Evolutionary conservation across 2,797 vertebrate species (phyloP), one percentile per base, ranked within the genome.

Genomic region (Alectoris magna): DNA sequence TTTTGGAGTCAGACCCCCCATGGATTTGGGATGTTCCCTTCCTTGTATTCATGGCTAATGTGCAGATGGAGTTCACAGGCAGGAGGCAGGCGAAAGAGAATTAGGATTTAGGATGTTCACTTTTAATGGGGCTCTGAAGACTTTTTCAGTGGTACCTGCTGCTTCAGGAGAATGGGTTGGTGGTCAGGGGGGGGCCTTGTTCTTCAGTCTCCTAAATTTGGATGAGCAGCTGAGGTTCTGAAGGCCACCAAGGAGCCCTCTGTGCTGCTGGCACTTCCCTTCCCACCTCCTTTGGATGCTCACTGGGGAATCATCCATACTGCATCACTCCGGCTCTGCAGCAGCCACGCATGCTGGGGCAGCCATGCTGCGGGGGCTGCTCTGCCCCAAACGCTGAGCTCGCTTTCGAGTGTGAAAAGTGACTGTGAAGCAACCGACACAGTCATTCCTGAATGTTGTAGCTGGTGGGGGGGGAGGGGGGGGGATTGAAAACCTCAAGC

Each of bases 251-350:
- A 68, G 63, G 34, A 29, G 6, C 29, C 38, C 84, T 43, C 46
- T 19, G 18, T 36, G 16, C 8, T 5, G 14, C 68, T 73, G 63
- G 59, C 36, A 16, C 15, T 7, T 72, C 67, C n/a, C 75, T 51
- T 48, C 34, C 60, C 76, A 36, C 27, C 49, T 63, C 38, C 71
- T 38, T 15, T 2, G 4, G 14, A 4, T 38, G 51, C 51, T 88
- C 7, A 0, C 14, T 22, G 13, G 51, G 48, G 15, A 14, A 7
- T n/a, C 58, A n/a, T 38, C 13, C 0, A 1, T 60, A 51, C 68
- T 3, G 0, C 0, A 0, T 44, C 68, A 60, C 11, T 10, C 5
- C 13, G 75, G n/a, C 53, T 10, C 51, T 36, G 29, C 39, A 15
- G 66, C 19, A 73, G 10, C 44, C 56, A 44, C 16, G 15, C 31